A percentile compares a stretch with the other conserved stretches of the same genome.
These are phyloP conservation scores for Pandemis corylana DNA, from an alignment of 2,888 invertebrate species.

Conservation along the genomic window DNA sequence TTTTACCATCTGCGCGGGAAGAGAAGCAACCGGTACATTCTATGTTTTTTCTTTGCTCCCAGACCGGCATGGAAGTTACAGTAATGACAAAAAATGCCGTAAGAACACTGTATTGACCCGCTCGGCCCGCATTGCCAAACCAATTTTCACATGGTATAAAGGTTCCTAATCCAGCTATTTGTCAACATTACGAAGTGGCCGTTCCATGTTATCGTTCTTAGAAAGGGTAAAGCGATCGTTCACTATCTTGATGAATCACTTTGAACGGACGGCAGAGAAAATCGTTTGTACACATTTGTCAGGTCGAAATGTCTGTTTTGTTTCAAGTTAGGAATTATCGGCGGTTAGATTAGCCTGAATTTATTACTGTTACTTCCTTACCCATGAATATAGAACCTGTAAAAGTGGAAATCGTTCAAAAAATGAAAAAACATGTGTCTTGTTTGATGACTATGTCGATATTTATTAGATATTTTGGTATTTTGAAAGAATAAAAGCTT, in stretches of 20 bases:
- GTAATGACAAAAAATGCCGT: too few relatives aligned
- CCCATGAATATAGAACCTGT: neutral
- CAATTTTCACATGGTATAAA: slow-evolving; percentile 27
- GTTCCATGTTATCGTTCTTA: slow-evolving; percentile 22
- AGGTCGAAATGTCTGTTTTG: neutral
- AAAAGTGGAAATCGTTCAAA: too few relatives aligned
- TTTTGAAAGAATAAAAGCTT: neutral
- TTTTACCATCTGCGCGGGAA: too few relatives aligned
- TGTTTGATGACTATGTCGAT: too few relatives aligned
- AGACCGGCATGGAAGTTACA: too few relatives aligned
- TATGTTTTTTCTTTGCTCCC: too few relatives aligned
- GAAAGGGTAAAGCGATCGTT: slow-evolving; percentile 35
- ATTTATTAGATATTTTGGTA: too few relatives aligned
- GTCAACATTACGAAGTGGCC: slow-evolving; percentile 31
- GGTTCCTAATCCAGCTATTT: slow-evolving; percentile 33
- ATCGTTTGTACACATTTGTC: slow-evolving; percentile 12
- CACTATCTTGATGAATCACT: slow-evolving; percentile 32
- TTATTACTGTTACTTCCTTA: neutral
- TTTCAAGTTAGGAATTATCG: neutral
- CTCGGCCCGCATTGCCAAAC: slow-evolving; percentile 2
- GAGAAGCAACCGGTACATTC: too few relatives aligned
- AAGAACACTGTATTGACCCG: too few relatives aligned
- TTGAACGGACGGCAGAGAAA: slow-evolving; percentile 7
- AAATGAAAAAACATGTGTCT: too few relatives aligned
- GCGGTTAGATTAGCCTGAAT: neutral